Base-by-base conservation (phyloP, 2,113 vertebrate species). In the Myrmecophaga tridactyla region DNA sequence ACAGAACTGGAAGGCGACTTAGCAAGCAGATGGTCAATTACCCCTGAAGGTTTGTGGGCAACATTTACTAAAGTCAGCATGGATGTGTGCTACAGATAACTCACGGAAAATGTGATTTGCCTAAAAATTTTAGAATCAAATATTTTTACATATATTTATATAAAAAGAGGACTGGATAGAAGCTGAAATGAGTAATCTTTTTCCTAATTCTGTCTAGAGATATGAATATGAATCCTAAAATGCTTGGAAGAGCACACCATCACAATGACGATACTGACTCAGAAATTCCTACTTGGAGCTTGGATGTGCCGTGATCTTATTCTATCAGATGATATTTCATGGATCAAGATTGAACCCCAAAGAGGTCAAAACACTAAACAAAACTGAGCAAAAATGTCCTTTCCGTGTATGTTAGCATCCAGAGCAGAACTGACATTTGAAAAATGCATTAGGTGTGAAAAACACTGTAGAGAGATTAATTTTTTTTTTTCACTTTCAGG, bases 21-120 rank as follows among this genome's bases (percentile, higher is more conserved):
- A 7, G 34, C n/a, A 4, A 14, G 12, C 34, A 15, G 3, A 2
- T 0, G 5, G 31, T 27, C 41, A 11, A 41, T 14, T 4, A n/a
- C 34, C 20, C 53, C 9, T 43, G 23, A 23, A 23, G 21, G 3
- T 11, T 18, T 8, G 4, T 18, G 7, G 29, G 48, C 7, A 7
- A 6, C 3, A 1, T 27, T 27, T 12, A 5, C 23, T 18, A 1
- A 51, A 4, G 1, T n/a, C 0, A 12, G 17, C 43, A 0, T 1
- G 11, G 10, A 4, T 9, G 34, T 3, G n/a, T 29, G 15, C 36
- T 56, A 15, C 7, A 15, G 25, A 17, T 29, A 10, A n/a, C 48
- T 34, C 53, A 36, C 7, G 53, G 69, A 63, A 60, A 43, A 43
- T 8, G 21, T 13, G 56, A 14, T 27, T 76, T 60, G 34, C 70